Base-by-base conservation (phyloP, 2,797 vertebrate genomes). In the Onychomys torridus region DNA sequence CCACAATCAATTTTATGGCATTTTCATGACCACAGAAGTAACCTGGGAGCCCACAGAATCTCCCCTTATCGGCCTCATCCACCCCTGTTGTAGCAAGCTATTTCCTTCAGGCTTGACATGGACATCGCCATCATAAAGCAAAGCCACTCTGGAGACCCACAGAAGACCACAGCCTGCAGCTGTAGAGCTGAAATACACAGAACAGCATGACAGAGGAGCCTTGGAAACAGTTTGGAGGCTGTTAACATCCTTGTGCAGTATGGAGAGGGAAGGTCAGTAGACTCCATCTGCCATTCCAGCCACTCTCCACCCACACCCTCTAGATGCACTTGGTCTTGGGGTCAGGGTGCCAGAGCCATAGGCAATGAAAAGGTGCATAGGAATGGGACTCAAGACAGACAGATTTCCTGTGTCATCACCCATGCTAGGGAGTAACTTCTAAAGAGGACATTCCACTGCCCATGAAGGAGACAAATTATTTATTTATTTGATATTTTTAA, bases 181-280 rank as follows among this genome's bases (percentile, higher is more conserved):
- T 19, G 14, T 6, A 63, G 29, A 59, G 71, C 5, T 49, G 40
- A 10, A 89, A 46, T 1, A 49, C 40, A n/a, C 13, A 6, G 87
- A 13, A 5, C 10, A 10, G 17, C 4, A 2, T 3, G 52, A 5
- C 2, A 13, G 52, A 0, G 0, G 34, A 17, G 27, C 6, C 37
- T 65, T 5, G 1, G 2, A 9, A 11, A 34, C 0, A 0, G 11
- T 1, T 4, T 9, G 0, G 49, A 61, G 2, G 0, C 55, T n/a
- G 25, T 57, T 57, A 14, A 43, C 52, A 59, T 40, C 6, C 69
- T 75, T 16, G 1, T 8, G 69, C 19, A 4, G 37, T 1, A 19
- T 23, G 55, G 25, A 19, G 14, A n/a, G 12, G 43, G 63, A 27
- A 34, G n/a, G 49, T 34, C 55, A 21, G 6, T 1, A 5, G 34